These are phyloP conservation scores for Eupelmus urozonus DNA, from an alignment of 2,888 invertebrate species.

Conservation along the genomic window DNA sequence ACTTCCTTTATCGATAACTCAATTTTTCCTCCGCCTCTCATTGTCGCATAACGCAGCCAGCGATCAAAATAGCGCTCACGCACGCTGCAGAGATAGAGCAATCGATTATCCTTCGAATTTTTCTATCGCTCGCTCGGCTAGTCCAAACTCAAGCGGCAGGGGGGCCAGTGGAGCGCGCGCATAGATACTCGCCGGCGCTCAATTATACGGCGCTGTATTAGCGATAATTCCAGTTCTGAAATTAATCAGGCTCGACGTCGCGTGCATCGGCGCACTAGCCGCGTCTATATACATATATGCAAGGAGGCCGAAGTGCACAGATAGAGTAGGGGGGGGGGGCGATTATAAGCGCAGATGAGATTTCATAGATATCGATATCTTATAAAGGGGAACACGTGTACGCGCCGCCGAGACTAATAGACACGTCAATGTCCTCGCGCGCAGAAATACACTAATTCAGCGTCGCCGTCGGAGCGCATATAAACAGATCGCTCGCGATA, in stretches of 20 bases:
- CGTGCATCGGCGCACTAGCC: slow-evolving; percentile 6
- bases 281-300: slow-evolving; percentile 4
- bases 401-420: slow-evolving; percentile 57
- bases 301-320: slow-evolving; percentile 4
- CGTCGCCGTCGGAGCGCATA: slow-evolving; percentile 15
- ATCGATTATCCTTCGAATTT: slow-evolving; percentile 28
- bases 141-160: neutral
- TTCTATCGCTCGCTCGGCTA: neutral
- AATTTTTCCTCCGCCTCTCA: too few relatives aligned
- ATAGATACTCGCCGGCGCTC: slow-evolving; percentile 12
- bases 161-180: slow-evolving; percentile 8
- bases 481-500: neutral
- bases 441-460: slow-evolving; percentile 50
- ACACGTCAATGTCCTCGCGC: slow-evolving; percentile 60
- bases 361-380: slow-evolving; percentile 63
- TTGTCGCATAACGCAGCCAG: too few relatives aligned
- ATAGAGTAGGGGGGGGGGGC: neutral
- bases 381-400: slow-evolving; percentile 57
- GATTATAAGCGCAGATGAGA: slow-evolving; percentile 59
- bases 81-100: slow-evolving; percentile 1
- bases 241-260: slow-evolving; percentile 47
- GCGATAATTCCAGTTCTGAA: slow-evolving; percentile 28
- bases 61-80: too few relatives aligned
- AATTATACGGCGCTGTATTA: slow-evolving; percentile 10
- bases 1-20: too few relatives aligned